phyloP scores from a whole-genome alignment of 2,113 vertebrate genomes.

The Notothenia coriiceps region DNA sequence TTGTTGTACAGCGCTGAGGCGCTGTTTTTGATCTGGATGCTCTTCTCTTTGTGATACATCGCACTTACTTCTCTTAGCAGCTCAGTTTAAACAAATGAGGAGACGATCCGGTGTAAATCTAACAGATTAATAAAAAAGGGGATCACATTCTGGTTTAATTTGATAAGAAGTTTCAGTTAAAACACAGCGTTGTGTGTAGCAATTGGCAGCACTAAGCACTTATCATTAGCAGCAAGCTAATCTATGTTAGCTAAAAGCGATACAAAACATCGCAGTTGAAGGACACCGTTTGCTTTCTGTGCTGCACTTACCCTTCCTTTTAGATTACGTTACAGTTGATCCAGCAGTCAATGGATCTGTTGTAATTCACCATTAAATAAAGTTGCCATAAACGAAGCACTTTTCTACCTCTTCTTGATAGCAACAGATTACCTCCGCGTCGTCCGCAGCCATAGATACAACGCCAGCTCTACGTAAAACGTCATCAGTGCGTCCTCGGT shows the following conservation, averaged over 20 bases:
- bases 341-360: not conserved
- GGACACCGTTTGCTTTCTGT: not conserved
- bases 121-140: not conserved
- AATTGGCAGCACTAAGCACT: not conserved
- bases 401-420: constrained; percentile 11
- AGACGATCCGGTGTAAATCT: not conserved
- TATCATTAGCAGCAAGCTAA: constrained; percentile 45
- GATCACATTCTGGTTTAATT: not conserved
- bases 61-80: constrained; percentile 18
- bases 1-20: constrained; percentile 93
- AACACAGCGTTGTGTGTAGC: not conserved
- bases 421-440: constrained; percentile 72
- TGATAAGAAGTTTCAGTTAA: not conserved
- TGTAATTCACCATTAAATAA: not conserved
- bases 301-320: not conserved
- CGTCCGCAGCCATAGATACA: constrained; percentile 84
- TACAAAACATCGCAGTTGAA: not conserved
- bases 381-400: not conserved
- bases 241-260: constrained; percentile 26
- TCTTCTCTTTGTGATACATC: constrained; percentile 90
- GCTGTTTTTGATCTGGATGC: constrained; percentile 88
- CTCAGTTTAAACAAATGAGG: not conserved
- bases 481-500: constrained; percentile 56
- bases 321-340: rapidly evolving
- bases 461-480: constrained; percentile 44